Evolutionary conservation across 2,797 vertebrate species (phyloP).

Genomic region (Helarctos malayanus): DNA sequence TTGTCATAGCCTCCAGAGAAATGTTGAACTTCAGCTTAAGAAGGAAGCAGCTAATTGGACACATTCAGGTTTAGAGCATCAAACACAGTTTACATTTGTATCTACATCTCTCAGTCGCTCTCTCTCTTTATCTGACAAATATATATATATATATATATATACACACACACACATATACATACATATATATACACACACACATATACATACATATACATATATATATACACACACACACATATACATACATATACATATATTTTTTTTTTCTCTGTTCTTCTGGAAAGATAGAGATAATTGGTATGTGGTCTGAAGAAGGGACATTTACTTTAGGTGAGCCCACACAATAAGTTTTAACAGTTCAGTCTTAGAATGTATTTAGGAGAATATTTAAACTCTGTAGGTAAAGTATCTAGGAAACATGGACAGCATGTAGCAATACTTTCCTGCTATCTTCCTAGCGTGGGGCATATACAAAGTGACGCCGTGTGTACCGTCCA

Average conservation of each 20-base stretch:
- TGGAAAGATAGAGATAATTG: slow-evolving; percentile 1
- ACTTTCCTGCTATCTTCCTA: background rate
- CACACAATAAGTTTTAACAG: background rate
- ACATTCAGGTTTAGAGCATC: background rate
- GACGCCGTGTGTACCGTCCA: background rate
- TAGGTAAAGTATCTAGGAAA: background rate
- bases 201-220: background rate
- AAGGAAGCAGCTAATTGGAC: background rate
- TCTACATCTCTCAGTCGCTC: background rate
- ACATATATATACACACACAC: no score
- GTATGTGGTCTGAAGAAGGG: slow-evolving; percentile 17
- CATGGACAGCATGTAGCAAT: background rate
- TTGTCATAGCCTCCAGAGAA: background rate
- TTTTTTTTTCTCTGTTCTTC: background rate
- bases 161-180: no score
- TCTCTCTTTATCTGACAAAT: background rate
- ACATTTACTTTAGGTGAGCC: background rate
- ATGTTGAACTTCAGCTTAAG: background rate
- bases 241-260: background rate
- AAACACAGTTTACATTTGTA: background rate
- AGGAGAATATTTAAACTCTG: slow-evolving; percentile 24
- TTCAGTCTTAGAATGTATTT: background rate
- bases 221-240: background rate
- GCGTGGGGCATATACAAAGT: background rate
- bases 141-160: background rate